A percentile compares a stretch with the other conserved stretches of the same genome.
Evolutionary conservation across 2,113 vertebrate genomes (phyloP).

Genomic region (Mustela lutreola): DNA sequence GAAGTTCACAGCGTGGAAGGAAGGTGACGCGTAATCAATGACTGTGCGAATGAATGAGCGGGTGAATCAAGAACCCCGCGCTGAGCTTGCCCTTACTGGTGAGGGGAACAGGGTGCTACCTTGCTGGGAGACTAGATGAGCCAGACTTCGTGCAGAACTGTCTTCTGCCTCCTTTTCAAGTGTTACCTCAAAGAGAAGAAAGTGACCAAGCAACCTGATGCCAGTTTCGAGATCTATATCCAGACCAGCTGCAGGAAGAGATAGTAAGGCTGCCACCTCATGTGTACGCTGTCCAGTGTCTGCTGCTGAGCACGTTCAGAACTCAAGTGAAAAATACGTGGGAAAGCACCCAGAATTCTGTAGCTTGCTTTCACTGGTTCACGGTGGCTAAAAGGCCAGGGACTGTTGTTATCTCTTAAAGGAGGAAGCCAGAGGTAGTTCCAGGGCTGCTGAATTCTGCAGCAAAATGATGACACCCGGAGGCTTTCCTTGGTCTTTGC

Average conservation of each 20-base stretch:
- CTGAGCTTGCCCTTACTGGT: not conserved
- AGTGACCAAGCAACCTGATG: not conserved
- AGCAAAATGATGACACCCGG: not conserved
- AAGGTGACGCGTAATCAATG: too few species aligned
- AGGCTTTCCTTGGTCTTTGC: not conserved
- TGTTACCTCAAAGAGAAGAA: not conserved
- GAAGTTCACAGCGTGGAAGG: not conserved
- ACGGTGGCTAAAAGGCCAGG: not conserved
- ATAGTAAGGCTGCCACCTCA: not conserved
- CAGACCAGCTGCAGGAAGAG: not conserved
- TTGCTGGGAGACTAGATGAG: not conserved
- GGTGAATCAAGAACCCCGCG: fast-evolving
- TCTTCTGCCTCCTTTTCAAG: not conserved
- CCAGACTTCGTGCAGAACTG: not conserved
- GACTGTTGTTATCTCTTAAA: not conserved
- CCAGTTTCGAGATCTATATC: not conserved
- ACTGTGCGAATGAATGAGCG: too few species aligned
- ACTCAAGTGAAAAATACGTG: not conserved
- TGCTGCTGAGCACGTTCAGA: not conserved
- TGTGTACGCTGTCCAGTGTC: not conserved
- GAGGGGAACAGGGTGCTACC: not conserved
- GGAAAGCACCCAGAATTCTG: not conserved
- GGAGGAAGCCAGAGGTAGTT: not conserved
- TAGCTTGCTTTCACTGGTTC: not conserved
- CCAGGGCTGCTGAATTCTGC: not conserved